Evolutionary conservation across 2,888 invertebrate genomes (phyloP), one percentile per base, ranked within the genome.

Genomic region (Hydraecia micacea): DNA sequence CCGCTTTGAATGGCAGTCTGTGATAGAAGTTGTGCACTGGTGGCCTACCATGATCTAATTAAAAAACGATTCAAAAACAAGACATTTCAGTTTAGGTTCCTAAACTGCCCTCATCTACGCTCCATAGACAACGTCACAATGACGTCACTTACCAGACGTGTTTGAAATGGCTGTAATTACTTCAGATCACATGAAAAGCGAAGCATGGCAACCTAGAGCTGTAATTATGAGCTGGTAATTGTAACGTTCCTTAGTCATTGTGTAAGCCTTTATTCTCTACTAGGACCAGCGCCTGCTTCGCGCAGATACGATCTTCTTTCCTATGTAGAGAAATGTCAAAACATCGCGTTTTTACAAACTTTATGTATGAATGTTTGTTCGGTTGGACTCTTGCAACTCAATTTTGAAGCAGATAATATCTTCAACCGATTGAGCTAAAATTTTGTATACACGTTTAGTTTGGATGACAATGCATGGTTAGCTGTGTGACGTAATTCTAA

Each of bases 101-200:
- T 49, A 49, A 21, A 49, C 49, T 18, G 39, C 39, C 60, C 60
- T 62, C 25, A 25, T 63, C 52, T 62, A 25, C 71, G 39, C 42
- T 15, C 32, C 52, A 32, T 70, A 7, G n/a, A 18, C 21, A 13
- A 78, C 32, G 6, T 46, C 79, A 49, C 58, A 65, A 58, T 60
- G 32, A 79, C 39, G 32, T 79, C 79, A 79, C 49, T 73, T 71
- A 60, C 21, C 63, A 58, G 32, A 73, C 52, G 32, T 32, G 36
- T 73, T 66, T 58, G 0, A 60, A 79, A 60, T n/a, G 60, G 21
- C 28, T 28, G 32, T 42, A 67, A 60, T 73, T 79, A 80, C 73
- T 60, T 66, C n/a, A 52, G 32, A 73, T 52, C 28, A 66, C 60
- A 32, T 72, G 39, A 42, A 52, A 25, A 39, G 49, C 28, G 32